Percentiles rank a stretch among this genome's conserved stretches.
Conservation (phyloP, 2,888 invertebrate genomes). For the Drosophila picticornis region DNA sequence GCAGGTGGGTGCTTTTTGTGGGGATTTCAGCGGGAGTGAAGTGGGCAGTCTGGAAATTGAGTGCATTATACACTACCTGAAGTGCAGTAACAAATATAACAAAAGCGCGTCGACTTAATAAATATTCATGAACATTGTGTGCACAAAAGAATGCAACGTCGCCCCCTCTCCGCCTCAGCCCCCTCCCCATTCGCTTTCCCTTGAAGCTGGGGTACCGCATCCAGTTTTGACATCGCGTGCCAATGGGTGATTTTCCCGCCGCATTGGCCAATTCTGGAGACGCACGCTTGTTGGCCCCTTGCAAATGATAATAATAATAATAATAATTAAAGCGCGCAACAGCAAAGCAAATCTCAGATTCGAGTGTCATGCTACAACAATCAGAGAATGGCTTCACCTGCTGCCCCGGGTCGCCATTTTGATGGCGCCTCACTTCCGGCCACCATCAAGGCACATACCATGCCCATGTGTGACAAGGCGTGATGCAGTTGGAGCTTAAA, state of each 20-base stretch:
- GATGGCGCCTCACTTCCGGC: constrained; percentile 65
- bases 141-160: constrained; percentile 74
- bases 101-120: constrained; percentile 75
- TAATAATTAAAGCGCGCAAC: constrained; percentile 78
- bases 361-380: constrained; percentile 75
- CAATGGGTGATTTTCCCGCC: constrained; percentile 81
- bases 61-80: constrained; percentile 58
- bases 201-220: constrained; percentile 30
- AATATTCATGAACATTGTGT: constrained; percentile 77
- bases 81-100: constrained; percentile 67
- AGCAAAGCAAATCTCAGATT: constrained; percentile 73
- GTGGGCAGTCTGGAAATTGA: constrained; percentile 68
- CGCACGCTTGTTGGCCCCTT: constrained; percentile 38
- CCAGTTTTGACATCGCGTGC: constrained; percentile 82
- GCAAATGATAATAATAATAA: constrained; percentile 68
- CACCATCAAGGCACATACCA: constrained; percentile 58
- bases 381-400: constrained; percentile 38
- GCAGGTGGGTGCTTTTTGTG: constrained; percentile 18
- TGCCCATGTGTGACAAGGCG: constrained; percentile 59
- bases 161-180: not conserved
- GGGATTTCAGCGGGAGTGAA: not conserved
- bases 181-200: not conserved
- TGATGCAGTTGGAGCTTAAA: constrained; percentile 32
- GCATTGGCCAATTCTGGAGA: constrained; percentile 74
- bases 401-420: constrained; percentile 56